Conservation (phyloP, 1,140 invertebrate genomes). For the Rhopalosiphum maidis region DNA sequence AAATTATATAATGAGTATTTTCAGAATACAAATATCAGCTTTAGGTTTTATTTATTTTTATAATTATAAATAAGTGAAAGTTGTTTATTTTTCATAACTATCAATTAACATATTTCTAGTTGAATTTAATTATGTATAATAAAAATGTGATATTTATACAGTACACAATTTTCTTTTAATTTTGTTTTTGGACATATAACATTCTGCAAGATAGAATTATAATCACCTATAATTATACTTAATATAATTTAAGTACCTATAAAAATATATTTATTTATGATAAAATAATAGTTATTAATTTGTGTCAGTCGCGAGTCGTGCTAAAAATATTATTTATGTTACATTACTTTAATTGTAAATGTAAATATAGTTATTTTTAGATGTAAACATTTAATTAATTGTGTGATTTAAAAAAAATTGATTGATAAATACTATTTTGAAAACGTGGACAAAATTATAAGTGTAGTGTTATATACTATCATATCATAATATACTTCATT, state of each 20-base stretch:
- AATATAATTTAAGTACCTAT: not conserved
- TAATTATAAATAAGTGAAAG: not conserved
- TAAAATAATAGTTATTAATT: not conserved
- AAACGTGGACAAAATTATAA: not conserved
- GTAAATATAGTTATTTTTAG: too few relatives aligned
- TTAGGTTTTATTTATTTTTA: not conserved
- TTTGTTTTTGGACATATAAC: not conserved
- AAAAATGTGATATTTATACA: not conserved
- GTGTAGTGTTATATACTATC: too few relatives aligned
- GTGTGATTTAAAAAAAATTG: too few relatives aligned
- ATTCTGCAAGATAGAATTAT: not conserved
- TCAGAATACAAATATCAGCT: not conserved
- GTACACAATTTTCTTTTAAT: not conserved
- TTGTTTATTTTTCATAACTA: slow-evolving; percentile 3
- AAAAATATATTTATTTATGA: not conserved
- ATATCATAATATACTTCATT: too few relatives aligned
- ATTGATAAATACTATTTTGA: not conserved
- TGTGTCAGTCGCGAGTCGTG: not conserved
- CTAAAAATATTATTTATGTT: too few relatives aligned
- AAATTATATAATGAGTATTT: not conserved
- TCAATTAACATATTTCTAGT: not conserved
- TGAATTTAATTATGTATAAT: not conserved
- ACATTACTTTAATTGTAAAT: not conserved
- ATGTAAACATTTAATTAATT: too few relatives aligned
- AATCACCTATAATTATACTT: not conserved